Percentiles rank a stretch among this genome's conserved stretches.
phyloP scores from a whole-genome alignment of 2,113 vertebrate genomes.

The Dromaius novaehollandiae region DNA sequence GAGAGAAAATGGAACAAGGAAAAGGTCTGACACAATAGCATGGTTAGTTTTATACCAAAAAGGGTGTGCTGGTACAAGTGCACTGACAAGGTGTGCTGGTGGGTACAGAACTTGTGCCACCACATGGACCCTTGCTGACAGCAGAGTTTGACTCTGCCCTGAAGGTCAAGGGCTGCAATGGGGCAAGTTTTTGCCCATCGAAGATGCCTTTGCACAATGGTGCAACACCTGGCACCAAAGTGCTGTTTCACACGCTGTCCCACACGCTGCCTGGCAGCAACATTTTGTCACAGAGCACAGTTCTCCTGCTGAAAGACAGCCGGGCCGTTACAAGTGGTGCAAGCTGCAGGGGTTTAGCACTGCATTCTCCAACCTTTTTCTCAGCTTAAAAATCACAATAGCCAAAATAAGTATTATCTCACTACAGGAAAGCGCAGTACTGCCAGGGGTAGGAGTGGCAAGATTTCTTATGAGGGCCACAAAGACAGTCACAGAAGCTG shows the following conservation, averaged over 20 bases:
- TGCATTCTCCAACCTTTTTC: not conserved
- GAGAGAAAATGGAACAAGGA: accelerated
- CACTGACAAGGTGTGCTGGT: not conserved
- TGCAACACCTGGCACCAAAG: not conserved
- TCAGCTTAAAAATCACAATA: not conserved
- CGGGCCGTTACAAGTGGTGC: not conserved
- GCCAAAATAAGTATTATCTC: not conserved
- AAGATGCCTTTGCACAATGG: not conserved
- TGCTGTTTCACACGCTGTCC: not conserved
- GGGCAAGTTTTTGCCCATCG: not conserved
- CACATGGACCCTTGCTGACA: not conserved
- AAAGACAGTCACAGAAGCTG: not conserved
- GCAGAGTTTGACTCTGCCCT: not conserved
- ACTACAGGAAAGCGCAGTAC: not conserved
- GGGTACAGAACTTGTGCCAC: not conserved
- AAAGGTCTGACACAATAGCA: not conserved
- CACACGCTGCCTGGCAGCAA: not conserved
- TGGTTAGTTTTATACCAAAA: not conserved
- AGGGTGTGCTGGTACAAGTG: not conserved
- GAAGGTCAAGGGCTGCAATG: not conserved
- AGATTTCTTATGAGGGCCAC: not conserved
- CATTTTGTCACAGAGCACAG: not conserved
- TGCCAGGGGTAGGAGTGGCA: no score
- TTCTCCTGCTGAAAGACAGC: accelerated
- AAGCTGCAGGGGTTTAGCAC: not conserved